phyloP scores from a whole-genome alignment of 2,797 vertebrate species.

The Knipowitschia caucasica region DNA sequence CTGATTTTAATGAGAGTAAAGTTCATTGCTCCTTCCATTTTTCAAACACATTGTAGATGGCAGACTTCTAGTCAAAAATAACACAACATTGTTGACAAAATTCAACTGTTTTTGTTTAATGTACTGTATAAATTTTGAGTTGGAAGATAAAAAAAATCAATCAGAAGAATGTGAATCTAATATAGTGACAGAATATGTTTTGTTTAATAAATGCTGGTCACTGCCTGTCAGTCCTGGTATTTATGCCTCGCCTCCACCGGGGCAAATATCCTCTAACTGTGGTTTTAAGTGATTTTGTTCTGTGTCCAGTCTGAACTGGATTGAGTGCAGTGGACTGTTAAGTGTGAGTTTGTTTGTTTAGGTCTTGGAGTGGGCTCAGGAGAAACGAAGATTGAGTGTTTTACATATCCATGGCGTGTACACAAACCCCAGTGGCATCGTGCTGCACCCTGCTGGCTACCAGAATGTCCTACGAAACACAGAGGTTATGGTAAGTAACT shows the following conservation, averaged over 20 bases:
- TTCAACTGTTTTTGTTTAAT: no score
- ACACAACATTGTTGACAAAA: not conserved
- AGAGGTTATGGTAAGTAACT: conserved; percentile 87
- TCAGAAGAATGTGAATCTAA: no score
- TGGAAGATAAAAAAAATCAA: no score
- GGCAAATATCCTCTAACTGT: conserved; percentile 62
- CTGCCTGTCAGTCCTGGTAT: conserved; percentile 73
- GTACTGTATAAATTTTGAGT: no score
- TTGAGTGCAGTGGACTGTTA: conserved; percentile 64
- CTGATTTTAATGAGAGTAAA: conserved; percentile 39
- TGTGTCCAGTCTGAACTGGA: conserved; percentile 66
- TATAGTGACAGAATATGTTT: not conserved
- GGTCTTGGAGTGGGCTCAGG: conserved; percentile 97
- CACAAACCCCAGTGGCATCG: conserved; percentile 94
- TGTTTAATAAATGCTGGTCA: conserved; percentile 24
- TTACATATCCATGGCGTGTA: conserved; percentile 95
- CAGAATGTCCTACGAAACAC: conserved; percentile 96
- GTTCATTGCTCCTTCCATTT: conserved; percentile 22
- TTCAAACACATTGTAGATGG: not conserved
- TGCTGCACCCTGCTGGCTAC: conserved; percentile 93
- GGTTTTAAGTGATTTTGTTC: conserved; percentile 48
- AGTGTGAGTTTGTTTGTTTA: conserved; percentile 51
- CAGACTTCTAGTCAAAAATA: not conserved
- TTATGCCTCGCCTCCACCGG: conserved; percentile 70
- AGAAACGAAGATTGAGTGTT: conserved; percentile 90